These are phyloP conservation scores for Psittacula cyanocephala DNA, from an alignment of 2,113 vertebrate genomes.

Conservation along the genomic window DNA sequence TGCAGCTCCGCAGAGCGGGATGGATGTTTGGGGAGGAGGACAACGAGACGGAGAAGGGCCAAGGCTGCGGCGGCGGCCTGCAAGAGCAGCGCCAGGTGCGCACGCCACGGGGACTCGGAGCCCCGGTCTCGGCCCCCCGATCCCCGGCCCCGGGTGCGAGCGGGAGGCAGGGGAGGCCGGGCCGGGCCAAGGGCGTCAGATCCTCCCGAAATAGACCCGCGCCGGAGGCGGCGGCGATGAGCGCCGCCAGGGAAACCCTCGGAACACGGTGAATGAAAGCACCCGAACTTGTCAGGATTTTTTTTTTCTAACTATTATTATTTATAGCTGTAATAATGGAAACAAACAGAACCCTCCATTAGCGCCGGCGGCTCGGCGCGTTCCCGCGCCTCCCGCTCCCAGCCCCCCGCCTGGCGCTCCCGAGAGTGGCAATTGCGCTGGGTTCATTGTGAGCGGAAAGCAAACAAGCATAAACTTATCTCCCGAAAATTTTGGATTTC, in stretches of 20 bases:
- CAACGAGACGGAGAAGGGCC: neutral
- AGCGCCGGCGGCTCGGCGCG: neutral
- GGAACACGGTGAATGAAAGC: neutral
- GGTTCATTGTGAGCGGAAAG: conserved; percentile 21
- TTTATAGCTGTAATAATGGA: conserved; percentile 45
- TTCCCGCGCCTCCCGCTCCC: neutral
- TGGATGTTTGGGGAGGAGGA: conserved; percentile 56
- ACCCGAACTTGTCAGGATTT: neutral
- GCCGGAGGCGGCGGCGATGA: neutral
- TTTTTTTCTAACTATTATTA: conserved; percentile 9
- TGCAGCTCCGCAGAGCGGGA: conserved; percentile 58
- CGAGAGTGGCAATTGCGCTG: conserved; percentile 31
- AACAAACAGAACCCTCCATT: conserved; percentile 45
- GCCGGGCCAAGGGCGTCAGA: neutral
- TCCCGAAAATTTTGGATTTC: conserved; percentile 33
- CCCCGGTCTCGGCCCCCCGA: neutral
- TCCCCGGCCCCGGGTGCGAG: neutral
- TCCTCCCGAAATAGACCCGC: no score
- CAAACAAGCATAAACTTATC: conserved; percentile 53
- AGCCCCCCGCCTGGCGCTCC: neutral
- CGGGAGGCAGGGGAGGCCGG: neutral
- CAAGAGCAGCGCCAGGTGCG: neutral
- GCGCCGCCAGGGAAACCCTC: neutral
- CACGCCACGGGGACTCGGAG: neutral
- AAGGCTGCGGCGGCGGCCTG: neutral